Percentiles rank a stretch among this genome's conserved stretches.
phyloP scores from a whole-genome alignment of 2,888 invertebrate genomes.

The Plagodis pulveraria region DNA sequence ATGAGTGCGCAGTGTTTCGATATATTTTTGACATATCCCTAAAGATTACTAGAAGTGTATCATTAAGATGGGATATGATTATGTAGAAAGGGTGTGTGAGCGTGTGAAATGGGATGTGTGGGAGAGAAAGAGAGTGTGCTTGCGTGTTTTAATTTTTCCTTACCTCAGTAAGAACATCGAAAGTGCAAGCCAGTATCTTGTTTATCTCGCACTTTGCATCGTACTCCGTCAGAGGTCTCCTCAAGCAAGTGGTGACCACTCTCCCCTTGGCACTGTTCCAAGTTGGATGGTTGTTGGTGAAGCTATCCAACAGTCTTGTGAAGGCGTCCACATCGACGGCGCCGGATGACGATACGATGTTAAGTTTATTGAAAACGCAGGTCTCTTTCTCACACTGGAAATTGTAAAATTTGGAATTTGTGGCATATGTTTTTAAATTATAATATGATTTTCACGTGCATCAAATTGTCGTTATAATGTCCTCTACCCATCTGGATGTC shows the following conservation, averaged over 20 bases:
- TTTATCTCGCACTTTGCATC: conserved; percentile 66
- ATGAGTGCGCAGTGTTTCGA: too few species aligned
- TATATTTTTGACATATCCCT: too few species aligned
- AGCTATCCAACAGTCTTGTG: conserved; percentile 61
- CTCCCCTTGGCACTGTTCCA: conserved; percentile 68
- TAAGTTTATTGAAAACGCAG: conserved; percentile 66
- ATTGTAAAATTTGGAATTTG: too few species aligned
- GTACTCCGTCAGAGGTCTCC: conserved; percentile 50
- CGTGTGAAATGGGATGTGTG: too few species aligned
- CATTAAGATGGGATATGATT: too few species aligned
- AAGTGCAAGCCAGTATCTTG: conserved; percentile 64
- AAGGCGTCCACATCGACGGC: conserved; percentile 58
- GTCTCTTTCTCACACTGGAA: conserved; percentile 68
- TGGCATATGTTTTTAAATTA: too few species aligned
- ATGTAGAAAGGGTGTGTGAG: too few species aligned
- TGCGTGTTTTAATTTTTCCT: conserved; percentile 11
- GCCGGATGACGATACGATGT: conserved; percentile 47
- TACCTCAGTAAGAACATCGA: conserved; percentile 75
- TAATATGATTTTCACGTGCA: too few species aligned
- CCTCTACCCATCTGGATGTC: too few species aligned
- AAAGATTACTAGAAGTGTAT: too few species aligned
- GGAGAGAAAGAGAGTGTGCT: too few species aligned
- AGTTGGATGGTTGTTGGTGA: conserved; percentile 53
- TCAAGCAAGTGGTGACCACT: conserved; percentile 66
- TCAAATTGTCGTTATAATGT: too few species aligned